Conservation (phyloP, 1,140 invertebrate species). For the Potamilus streckersoni region DNA sequence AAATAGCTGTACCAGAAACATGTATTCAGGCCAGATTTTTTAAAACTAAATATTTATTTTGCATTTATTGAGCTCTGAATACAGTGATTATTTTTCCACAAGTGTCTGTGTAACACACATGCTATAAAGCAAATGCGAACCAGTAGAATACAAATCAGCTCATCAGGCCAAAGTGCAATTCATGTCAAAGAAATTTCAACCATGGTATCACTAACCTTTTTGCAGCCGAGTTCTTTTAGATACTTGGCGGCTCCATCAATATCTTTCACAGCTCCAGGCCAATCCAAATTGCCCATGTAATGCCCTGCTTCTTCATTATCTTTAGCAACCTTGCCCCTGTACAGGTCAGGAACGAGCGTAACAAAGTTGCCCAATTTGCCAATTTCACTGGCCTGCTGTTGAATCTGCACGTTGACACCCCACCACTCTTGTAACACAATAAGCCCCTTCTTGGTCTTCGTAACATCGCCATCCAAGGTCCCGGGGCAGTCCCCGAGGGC, state of each 20-base stretch:
- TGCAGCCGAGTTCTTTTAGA: slow-evolving; percentile 46
- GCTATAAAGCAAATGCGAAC: not conserved
- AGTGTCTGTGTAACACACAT: not conserved
- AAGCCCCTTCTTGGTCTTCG: slow-evolving; percentile 18
- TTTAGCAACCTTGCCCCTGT: slow-evolving; percentile 56
- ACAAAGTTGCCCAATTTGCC: slow-evolving; percentile 40
- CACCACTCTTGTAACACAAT: slow-evolving; percentile 60
- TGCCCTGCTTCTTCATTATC: slow-evolving; percentile 61
- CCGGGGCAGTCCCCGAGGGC: slow-evolving; percentile 24
- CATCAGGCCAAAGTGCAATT: slow-evolving; percentile 1
- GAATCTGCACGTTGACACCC: slow-evolving; percentile 63
- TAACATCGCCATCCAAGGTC: slow-evolving; percentile 6
- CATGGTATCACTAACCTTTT: slow-evolving; percentile 32
- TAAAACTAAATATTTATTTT: too few relatives aligned
- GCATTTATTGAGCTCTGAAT: too few relatives aligned
- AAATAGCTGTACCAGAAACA: too few relatives aligned
- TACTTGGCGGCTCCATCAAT: slow-evolving; percentile 53
- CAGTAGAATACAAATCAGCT: not conserved
- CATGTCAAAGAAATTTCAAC: not conserved
- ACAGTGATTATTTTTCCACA: not conserved
- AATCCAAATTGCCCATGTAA: slow-evolving; percentile 59
- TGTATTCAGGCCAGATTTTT: too few relatives aligned
- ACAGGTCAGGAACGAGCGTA: slow-evolving; percentile 61
- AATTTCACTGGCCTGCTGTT: slow-evolving; percentile 49
- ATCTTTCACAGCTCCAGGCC: slow-evolving; percentile 59